Percentiles rank a stretch among this genome's conserved stretches.
Evolutionary conservation across 2,113 vertebrate genomes (phyloP).

Genomic region (Copsychus sechellarum): DNA sequence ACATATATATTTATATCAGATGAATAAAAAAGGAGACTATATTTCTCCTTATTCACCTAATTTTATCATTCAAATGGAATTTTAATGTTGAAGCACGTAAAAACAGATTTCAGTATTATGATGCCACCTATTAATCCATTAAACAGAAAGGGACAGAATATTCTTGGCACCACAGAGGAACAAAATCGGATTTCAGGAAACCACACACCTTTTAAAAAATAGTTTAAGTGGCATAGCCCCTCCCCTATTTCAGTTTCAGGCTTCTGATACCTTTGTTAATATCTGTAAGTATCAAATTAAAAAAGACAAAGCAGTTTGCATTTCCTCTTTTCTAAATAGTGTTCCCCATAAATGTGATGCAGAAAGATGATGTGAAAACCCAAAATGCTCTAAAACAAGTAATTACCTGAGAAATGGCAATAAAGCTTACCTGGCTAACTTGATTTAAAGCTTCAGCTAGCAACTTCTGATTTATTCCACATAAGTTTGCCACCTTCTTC

Average conservation of each 20-base stretch:
- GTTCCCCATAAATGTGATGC: background rate
- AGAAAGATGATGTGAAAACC: background rate
- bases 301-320: background rate
- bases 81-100: background rate
- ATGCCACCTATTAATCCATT: background rate
- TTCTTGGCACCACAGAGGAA: background rate
- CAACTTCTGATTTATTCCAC: constrained; percentile 98
- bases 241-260: background rate
- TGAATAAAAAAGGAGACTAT: background rate
- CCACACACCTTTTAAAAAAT: background rate
- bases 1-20: background rate
- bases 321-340: background rate
- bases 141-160: background rate
- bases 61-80: background rate
- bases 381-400: background rate
- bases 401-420: background rate
- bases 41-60: background rate
- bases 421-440: constrained; percentile 86
- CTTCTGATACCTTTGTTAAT: background rate
- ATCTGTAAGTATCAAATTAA: background rate
- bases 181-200: background rate
- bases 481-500: constrained; percentile 96
- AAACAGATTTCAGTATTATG: background rate
- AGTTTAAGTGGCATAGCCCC: background rate
- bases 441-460: constrained; percentile 94